Conservation (phyloP, 2,797 vertebrate species). For the Neosalanx taihuensis region DNA sequence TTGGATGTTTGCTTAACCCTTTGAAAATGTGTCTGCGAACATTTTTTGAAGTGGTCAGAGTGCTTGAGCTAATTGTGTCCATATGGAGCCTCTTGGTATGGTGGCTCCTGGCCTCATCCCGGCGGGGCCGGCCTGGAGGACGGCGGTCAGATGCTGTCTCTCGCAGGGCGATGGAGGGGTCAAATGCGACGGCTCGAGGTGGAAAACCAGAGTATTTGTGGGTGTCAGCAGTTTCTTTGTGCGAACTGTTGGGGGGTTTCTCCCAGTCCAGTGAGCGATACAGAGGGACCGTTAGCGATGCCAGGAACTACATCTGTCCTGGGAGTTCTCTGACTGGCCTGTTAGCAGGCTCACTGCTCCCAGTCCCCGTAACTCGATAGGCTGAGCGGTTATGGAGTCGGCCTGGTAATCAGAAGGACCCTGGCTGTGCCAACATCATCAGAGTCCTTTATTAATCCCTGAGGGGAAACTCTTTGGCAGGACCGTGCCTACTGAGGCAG, state of each 20-base stretch:
- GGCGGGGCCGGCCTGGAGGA: neutral
- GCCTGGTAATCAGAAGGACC: too few species aligned
- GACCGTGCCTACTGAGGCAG: too few species aligned
- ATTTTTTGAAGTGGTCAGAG: conserved; percentile 34
- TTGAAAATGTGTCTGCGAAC: conserved; percentile 30
- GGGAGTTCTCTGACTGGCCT: neutral
- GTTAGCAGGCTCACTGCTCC: neutral
- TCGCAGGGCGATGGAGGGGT: neutral
- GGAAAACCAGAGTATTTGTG: neutral
- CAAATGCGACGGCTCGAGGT: neutral
- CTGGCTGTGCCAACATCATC: too few species aligned
- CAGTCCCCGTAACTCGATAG: neutral
- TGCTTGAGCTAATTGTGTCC: conserved; percentile 31
- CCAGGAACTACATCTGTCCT: neutral
- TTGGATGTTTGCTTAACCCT: conserved; percentile 38
- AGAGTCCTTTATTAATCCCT: too few species aligned
- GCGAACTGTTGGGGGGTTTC: too few species aligned
- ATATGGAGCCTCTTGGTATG: conserved; percentile 20
- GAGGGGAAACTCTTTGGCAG: too few species aligned
- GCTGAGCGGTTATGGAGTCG: too few species aligned
- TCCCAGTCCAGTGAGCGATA: too few species aligned
- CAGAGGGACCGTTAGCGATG: too few species aligned
- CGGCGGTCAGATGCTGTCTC: neutral
- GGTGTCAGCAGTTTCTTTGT: neutral
- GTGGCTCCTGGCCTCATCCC: conserved; percentile 14